phyloP scores from a whole-genome alignment of 2,113 vertebrate species.

The Daphoenositta chrysoptera region DNA sequence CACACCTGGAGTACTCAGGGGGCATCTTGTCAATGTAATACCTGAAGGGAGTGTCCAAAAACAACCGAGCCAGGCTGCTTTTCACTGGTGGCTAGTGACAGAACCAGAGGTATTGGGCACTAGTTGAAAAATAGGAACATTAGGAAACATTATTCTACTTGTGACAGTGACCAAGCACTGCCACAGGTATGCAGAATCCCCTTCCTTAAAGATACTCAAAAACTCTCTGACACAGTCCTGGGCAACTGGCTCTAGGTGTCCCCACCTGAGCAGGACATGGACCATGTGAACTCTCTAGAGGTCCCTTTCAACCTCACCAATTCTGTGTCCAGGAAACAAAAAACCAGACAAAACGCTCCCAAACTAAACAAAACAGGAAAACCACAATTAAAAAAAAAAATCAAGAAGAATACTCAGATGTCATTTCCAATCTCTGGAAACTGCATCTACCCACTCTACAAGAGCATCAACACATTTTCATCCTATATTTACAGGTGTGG shows the following conservation, averaged over 20 bases:
- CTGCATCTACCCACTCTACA: background rate
- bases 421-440: background rate
- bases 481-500: background rate
- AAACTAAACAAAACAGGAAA: background rate
- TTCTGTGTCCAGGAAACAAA: background rate
- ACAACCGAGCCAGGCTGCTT: background rate
- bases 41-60: background rate
- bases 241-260: background rate
- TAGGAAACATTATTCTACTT: background rate
- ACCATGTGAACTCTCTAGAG: background rate
- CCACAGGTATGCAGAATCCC: background rate
- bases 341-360: background rate
- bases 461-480: background rate
- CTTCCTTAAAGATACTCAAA: background rate
- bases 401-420: too few species aligned
- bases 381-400: background rate
- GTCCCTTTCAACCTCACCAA: background rate
- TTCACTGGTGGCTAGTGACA: background rate
- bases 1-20: background rate
- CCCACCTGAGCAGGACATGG: background rate
- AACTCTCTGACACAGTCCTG: background rate
- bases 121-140: background rate
- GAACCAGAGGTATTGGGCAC: background rate
- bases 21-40: background rate
- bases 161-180: background rate